These are phyloP conservation scores for Portevinia maculata DNA, from an alignment of 2,888 invertebrate species.

Conservation along the genomic window DNA sequence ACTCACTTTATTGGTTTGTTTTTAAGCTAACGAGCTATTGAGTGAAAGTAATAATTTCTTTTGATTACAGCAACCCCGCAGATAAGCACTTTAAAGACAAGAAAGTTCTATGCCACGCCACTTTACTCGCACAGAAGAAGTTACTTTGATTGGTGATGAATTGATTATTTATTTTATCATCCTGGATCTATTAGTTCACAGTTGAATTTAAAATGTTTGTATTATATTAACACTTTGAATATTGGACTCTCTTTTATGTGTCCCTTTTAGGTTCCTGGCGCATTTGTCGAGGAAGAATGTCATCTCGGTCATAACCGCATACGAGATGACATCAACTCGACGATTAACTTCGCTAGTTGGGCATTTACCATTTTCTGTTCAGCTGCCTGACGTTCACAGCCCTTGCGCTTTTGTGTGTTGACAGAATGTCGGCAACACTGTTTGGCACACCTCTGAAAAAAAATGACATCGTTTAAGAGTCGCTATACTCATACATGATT, in stretches of 20 bases:
- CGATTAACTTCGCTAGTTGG: conserved; percentile 91
- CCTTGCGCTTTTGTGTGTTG: conserved; percentile 94
- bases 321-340: conserved; percentile 95
- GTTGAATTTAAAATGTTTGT: conserved; percentile 51
- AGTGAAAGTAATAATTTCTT: conserved; percentile 22
- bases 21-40: background rate
- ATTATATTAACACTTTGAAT: conserved; percentile 24
- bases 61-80: conserved; percentile 80
- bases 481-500: too few species aligned
- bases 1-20: conserved; percentile 77
- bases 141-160: conserved; percentile 1
- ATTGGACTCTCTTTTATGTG: too few species aligned
- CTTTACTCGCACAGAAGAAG: conserved; percentile 78
- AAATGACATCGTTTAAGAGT: background rate
- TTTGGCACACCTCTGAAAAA: conserved; percentile 90
- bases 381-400: conserved; percentile 90
- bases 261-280: conserved; percentile 91
- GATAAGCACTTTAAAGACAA: conserved; percentile 80
- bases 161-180: conserved; percentile 33
- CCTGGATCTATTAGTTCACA: conserved; percentile 24
- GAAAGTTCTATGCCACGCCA: conserved; percentile 80
- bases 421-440: conserved; percentile 94
- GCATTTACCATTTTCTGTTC: conserved; percentile 93
- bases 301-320: conserved; percentile 96
- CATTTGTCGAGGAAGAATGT: conserved; percentile 95